Conservation (phyloP, 1,140 invertebrate species). For the Platyscapa corneri region DNA sequence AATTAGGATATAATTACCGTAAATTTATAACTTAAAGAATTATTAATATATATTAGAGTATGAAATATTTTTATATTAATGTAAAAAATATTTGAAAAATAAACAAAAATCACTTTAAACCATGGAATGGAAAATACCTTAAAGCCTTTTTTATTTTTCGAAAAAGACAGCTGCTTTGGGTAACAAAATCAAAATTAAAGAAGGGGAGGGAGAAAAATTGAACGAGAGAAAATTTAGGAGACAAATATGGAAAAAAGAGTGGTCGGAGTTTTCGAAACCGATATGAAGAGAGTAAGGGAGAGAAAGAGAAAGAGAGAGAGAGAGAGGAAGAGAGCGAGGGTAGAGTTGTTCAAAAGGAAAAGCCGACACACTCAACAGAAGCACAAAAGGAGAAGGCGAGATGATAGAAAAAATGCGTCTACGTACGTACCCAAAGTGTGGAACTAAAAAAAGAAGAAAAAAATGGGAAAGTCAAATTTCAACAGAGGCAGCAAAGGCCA, state of each 20-base stretch:
- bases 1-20: too few species aligned
- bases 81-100: too few species aligned
- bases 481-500: not conserved
- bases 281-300: not conserved
- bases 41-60: too few species aligned
- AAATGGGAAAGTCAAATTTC: constrained; percentile 17
- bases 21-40: too few species aligned
- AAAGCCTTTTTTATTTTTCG: too few species aligned
- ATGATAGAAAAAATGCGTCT: not conserved
- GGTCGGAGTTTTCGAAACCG: not conserved
- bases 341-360: not conserved
- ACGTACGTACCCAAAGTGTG: not conserved
- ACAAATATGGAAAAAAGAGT: not conserved
- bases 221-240: not conserved
- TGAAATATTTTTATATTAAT: too few species aligned
- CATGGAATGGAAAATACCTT: too few species aligned
- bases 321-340: too few species aligned
- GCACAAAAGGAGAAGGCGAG: not conserved
- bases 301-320: not conserved
- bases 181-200: not conserved
- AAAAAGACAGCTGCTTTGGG: too few species aligned
- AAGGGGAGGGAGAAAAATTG: not conserved
- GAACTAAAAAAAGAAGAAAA: not conserved
- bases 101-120: too few species aligned
- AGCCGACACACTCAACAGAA: not conserved